Percentiles rank a stretch among this genome's conserved stretches.
Evolutionary conservation across 2,888 invertebrate species (phyloP).

Genomic region (Agonopterix arenella): DNA sequence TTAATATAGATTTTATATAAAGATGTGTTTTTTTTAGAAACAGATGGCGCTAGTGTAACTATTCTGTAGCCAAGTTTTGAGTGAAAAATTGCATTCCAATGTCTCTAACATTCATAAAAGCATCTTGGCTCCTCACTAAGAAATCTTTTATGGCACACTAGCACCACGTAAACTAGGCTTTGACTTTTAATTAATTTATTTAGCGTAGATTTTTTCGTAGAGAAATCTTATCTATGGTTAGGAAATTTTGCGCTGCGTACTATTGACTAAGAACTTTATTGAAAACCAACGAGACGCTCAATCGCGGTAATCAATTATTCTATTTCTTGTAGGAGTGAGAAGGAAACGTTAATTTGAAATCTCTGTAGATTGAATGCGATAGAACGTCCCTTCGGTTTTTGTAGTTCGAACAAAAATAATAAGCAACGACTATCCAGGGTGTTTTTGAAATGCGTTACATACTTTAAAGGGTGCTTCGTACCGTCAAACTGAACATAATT

Average conservation of each 20-base stretch:
- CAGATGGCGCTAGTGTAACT: constrained; percentile 7
- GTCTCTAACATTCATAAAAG: constrained; percentile 4
- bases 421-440: no score
- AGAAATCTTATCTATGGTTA: constrained; percentile 25
- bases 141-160: constrained; percentile 12
- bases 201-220: constrained; percentile 42
- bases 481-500: no score
- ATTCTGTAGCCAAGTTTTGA: background rate
- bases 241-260: constrained; percentile 9
- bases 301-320: no score
- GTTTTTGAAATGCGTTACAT: no score
- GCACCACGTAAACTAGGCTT: constrained; percentile 24
- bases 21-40: background rate
- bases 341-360: no score
- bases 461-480: no score
- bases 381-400: no score
- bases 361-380: no score
- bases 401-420: no score
- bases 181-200: constrained; percentile 43
- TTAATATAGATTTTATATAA: constrained; percentile 6
- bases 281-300: no score
- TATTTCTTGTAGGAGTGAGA: no score
- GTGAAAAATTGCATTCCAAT: constrained; percentile 9
- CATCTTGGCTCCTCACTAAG: constrained; percentile 12
- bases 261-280: background rate